These are phyloP conservation scores for Marisa cornuarietis DNA, from an alignment of 1,140 invertebrate genomes.

Conservation along the genomic window DNA sequence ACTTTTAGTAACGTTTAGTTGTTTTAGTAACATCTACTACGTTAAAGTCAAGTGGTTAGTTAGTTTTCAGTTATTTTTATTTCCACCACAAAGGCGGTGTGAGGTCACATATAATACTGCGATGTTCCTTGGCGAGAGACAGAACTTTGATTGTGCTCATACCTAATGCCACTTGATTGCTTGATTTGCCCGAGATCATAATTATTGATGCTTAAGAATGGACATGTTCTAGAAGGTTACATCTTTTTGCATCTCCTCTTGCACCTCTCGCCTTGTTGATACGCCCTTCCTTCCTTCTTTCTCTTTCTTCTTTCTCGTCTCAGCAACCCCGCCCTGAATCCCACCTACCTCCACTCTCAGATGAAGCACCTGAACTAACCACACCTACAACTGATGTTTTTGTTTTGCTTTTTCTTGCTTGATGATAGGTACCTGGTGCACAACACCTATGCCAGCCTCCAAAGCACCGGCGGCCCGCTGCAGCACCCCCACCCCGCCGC, in stretches of 20 bases:
- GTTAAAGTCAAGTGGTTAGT: no score
- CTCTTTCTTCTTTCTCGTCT: conserved; percentile 1
- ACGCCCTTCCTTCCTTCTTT: not conserved
- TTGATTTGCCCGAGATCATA: no score
- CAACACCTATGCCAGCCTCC: conserved; percentile 43
- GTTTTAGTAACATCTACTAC: no score
- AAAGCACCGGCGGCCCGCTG: conserved; percentile 13
- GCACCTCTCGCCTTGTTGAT: not conserved
- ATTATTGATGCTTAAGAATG: no score
- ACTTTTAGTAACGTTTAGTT: no score
- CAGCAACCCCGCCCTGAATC: no score
- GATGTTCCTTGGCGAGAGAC: no score
- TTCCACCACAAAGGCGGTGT: no score
- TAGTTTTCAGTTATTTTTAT: no score
- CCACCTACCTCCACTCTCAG: not conserved
- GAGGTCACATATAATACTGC: no score
- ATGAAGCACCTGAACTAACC: not conserved
- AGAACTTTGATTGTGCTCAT: not conserved
- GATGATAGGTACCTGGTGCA: conserved; percentile 54
- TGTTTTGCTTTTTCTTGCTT: not conserved
- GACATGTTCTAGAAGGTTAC: no score
- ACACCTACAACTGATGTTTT: not conserved
- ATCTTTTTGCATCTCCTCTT: not conserved
- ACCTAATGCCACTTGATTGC: not conserved
- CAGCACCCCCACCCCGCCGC: conserved; percentile 15